Percentiles rank a stretch among this genome's conserved stretches.
These are phyloP conservation scores for Microtus oregoni DNA, from an alignment of 2,113 vertebrate genomes.

Conservation along the genomic window DNA sequence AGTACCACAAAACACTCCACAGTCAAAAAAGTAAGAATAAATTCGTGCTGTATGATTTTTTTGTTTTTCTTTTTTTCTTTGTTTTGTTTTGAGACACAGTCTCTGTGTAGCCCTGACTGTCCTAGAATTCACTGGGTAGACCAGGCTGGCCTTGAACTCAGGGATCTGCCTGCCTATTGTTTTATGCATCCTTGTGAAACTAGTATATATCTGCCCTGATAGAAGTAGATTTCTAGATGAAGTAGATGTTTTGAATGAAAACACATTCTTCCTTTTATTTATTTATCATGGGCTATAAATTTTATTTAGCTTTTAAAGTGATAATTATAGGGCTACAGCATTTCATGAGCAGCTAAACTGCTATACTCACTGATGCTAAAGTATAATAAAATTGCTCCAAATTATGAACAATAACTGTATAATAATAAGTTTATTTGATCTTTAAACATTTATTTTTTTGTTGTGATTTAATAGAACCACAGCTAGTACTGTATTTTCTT, in stretches of 20 bases:
- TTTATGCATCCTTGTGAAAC: neutral
- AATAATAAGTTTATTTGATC: neutral
- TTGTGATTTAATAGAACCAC: neutral
- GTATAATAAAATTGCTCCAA: neutral
- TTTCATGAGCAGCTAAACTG: conserved; percentile 6
- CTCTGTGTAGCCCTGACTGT: neutral
- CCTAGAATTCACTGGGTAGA: neutral
- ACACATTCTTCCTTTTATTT: conserved; percentile 17
- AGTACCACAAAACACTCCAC: conserved; percentile 6
- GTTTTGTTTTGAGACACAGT: neutral
- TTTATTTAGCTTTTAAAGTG: conserved; percentile 58
- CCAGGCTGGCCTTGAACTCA: neutral
- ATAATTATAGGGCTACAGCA: neutral
- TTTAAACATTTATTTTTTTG: neutral
- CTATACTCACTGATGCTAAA: neutral
- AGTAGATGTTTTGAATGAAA: neutral
- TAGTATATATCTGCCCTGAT: neutral
- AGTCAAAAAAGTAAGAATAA: conserved; percentile 37
- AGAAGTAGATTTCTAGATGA: neutral
- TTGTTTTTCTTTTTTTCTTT: neutral
- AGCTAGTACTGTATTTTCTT: neutral
- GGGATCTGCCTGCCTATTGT: neutral
- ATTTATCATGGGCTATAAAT: conserved; percentile 36
- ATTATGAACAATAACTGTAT: neutral
- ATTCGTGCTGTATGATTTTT: neutral